Evolutionary conservation across 2,113 vertebrate species (phyloP).

Genomic region (Ptyas mucosa): DNA sequence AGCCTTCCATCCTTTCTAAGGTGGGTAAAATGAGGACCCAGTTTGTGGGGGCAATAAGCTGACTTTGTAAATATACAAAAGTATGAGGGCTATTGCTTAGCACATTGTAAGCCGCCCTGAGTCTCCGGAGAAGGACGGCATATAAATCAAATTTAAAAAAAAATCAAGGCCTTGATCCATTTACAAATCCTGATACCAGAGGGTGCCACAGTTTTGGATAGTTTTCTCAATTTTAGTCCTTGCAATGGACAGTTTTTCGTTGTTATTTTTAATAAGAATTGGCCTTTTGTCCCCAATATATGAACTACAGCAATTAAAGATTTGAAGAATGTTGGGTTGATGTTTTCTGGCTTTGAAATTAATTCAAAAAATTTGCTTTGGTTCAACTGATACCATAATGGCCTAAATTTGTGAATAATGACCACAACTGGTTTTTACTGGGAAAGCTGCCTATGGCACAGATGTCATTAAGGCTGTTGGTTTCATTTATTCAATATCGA

Average conservation of each 20-base stretch:
- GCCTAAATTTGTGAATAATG: background rate
- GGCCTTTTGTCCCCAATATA: background rate
- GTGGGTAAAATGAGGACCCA: no score
- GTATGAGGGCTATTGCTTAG: no score
- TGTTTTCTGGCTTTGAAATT: background rate
- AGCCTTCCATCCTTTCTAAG: no score
- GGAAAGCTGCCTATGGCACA: background rate
- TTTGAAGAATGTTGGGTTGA: background rate
- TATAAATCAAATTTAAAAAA: no score
- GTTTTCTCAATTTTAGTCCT: background rate
- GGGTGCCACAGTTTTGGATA: background rate
- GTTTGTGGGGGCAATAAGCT: no score
- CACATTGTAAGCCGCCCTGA: no score
- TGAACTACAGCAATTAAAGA: background rate
- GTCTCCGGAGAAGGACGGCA: no score
- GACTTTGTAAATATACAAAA: no score
- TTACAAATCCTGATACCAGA: background rate
- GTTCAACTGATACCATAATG: background rate
- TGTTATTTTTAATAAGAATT: background rate
- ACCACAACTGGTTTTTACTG: background rate
- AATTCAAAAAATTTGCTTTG: background rate
- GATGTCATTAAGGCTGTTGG: background rate
- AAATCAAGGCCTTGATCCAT: background rate
- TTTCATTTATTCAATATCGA: background rate
- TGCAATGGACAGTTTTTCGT: background rate